Evolutionary conservation across 2,888 invertebrate species (phyloP).

Genomic region (Patella pellucida): DNA sequence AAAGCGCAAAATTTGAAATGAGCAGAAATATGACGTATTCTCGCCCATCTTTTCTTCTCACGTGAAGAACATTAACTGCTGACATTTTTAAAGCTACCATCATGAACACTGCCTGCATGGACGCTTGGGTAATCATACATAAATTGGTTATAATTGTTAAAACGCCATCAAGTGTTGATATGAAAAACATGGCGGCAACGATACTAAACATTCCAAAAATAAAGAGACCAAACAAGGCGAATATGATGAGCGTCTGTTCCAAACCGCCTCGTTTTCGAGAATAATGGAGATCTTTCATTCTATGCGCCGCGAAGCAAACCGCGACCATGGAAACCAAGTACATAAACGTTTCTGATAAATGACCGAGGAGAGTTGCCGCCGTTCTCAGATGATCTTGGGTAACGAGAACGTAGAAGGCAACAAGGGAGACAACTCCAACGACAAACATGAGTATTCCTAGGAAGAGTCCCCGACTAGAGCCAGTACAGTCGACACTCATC

Average conservation of each 20-base stretch:
- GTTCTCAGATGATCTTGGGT: conserved; percentile 80
- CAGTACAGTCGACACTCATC: conserved; percentile 83
- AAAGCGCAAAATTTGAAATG: conserved; percentile 96
- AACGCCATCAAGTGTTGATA: conserved; percentile 77
- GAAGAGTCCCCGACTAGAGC: conserved; percentile 89
- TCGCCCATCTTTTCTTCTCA: conserved; percentile 92
- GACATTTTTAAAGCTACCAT: conserved; percentile 91
- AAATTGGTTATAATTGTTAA: conserved; percentile 91
- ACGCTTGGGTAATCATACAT: conserved; percentile 89
- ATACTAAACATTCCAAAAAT: conserved; percentile 92
- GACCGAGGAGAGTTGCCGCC: conserved; percentile 89
- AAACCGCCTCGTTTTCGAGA: conserved; percentile 21
- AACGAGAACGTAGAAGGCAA: conserved; percentile 94
- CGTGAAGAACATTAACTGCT: conserved; percentile 90
- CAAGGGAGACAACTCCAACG: conserved; percentile 77
- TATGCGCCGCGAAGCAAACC: conserved; percentile 86
- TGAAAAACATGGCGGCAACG: conserved; percentile 88
- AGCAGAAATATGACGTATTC: conserved; percentile 95
- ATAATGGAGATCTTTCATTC: conserved; percentile 75
- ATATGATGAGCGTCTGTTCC: conserved; percentile 78
- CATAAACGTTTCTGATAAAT: conserved; percentile 88
- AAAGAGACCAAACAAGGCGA: conserved; percentile 92
- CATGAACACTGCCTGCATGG: conserved; percentile 86
- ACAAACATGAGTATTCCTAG: conserved; percentile 78
- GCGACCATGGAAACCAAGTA: conserved; percentile 89